A percentile compares a stretch with the other conserved stretches of the same genome.
phyloP scores from a whole-genome alignment of 2,797 vertebrate species.

The Poliocrania exsul region DNA sequence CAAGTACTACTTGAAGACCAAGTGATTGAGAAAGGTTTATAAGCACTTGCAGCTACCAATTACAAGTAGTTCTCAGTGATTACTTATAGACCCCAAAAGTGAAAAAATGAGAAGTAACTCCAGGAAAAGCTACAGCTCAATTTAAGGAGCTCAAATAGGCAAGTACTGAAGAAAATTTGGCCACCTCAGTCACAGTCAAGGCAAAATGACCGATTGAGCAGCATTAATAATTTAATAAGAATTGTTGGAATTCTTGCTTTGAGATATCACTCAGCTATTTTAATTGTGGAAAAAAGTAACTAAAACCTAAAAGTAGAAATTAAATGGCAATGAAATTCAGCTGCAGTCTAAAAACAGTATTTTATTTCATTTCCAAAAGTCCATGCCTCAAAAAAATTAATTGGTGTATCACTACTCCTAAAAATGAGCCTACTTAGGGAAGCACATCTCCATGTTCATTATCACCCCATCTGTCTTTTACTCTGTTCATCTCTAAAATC shows the following conservation, averaged over 20 bases:
- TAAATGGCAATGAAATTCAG: conserved; percentile 43
- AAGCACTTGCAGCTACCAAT: neutral
- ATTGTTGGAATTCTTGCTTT: neutral
- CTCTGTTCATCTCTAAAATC: conserved; percentile 1
- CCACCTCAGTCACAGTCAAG: neutral
- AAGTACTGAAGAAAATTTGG: neutral
- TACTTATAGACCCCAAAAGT: neutral
- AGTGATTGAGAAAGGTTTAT: neutral
- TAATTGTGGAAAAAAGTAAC: neutral
- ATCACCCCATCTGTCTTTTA: conserved; percentile 53
- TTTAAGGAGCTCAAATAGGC: neutral
- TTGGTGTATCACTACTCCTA: conserved; percentile 28
- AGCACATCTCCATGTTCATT: conserved; percentile 13
- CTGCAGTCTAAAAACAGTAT: conserved; percentile 5
- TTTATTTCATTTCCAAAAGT: conserved; percentile 11
- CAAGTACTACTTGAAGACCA: neutral
- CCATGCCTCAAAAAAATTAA: conserved; percentile 46
- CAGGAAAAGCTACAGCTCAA: neutral
- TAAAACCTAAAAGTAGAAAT: neutral
- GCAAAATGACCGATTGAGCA: neutral
- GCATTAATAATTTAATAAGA: neutral
- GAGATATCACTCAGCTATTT: neutral
- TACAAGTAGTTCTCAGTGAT: neutral
- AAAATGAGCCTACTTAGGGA: conserved; percentile 35
- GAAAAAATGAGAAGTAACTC: neutral